Evolutionary conservation across 1,140 invertebrate genomes (phyloP).

Genomic region (Drosophila murphyi): DNA sequence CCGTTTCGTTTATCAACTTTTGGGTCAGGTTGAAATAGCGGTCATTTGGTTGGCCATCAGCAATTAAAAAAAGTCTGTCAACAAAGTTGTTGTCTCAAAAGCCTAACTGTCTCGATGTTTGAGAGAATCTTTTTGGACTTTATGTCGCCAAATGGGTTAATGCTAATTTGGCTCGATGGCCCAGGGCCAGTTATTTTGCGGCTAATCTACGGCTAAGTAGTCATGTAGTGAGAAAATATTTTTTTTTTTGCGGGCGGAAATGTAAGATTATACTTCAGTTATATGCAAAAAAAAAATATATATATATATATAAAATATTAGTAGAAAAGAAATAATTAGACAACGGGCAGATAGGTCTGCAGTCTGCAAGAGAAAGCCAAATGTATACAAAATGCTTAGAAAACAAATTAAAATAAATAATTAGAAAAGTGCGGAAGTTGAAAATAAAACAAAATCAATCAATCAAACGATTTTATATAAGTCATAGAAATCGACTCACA

Average conservation of each 20-base stretch:
- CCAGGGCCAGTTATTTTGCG: conserved; percentile 11
- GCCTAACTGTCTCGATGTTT: conserved; percentile 23
- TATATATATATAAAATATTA: background rate
- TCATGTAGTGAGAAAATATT: conserved; percentile 14
- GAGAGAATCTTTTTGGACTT: conserved; percentile 15
- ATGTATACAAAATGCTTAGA: too few relatives aligned
- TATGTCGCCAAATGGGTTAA: conserved; percentile 52
- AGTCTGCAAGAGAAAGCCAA: conserved; percentile 38
- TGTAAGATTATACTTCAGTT: conserved; percentile 38
- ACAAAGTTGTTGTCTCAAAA: conserved; percentile 39
- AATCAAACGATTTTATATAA: background rate
- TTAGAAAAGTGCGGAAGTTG: too few relatives aligned
- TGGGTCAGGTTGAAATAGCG: conserved; percentile 63
- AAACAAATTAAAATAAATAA: too few relatives aligned
- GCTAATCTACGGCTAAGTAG: conserved; percentile 38
- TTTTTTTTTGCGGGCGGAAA: conserved; percentile 21
- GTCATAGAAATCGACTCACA: background rate
- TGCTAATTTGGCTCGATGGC: conserved; percentile 36
- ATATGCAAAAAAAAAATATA: conserved; percentile 37
- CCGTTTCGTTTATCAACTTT: conserved; percentile 69
- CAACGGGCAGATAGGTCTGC: conserved; percentile 1
- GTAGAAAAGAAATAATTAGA: conserved; percentile 28
- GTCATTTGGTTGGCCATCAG: conserved; percentile 64
- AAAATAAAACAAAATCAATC: too few relatives aligned
- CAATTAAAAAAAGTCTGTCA: conserved; percentile 67